Conservation (phyloP, 2,888 invertebrate species). For the Stenotaenia linearis region DNA sequence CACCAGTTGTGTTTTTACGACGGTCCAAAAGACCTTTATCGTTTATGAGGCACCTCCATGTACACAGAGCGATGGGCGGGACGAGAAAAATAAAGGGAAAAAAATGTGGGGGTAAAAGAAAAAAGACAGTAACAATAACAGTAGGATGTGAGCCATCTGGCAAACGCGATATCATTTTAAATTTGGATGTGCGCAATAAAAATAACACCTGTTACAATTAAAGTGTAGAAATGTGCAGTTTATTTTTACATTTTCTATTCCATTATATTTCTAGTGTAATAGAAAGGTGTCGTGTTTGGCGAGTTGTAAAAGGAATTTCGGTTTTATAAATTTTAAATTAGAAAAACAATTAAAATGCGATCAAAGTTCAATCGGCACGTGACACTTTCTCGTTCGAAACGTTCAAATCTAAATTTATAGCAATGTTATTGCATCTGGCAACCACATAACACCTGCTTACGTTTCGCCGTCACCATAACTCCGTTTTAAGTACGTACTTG, state of each 20-base stretch:
- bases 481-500: background rate
- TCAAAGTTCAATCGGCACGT: background rate
- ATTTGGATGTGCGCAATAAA: background rate
- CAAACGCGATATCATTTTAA: background rate
- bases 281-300: too few species aligned
- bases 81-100: background rate
- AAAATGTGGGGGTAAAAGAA: background rate
- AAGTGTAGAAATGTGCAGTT: background rate
- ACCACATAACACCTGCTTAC: background rate
- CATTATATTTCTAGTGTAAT: too few species aligned
- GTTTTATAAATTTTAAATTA: background rate
- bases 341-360: too few species aligned
- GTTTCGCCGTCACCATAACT: background rate
- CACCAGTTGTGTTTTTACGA: slow-evolving; percentile 9
- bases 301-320: too few species aligned
- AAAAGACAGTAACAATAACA: background rate
- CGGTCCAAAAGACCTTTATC: slow-evolving; percentile 3
- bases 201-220: background rate
- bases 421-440: background rate
- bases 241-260: too few species aligned
- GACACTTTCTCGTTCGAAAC: background rate
- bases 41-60: background rate
- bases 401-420: background rate
- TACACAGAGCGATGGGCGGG: background rate
- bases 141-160: background rate